These are phyloP conservation scores for Corapipo altera DNA, from an alignment of 2,113 vertebrate species.

Conservation along the genomic window DNA sequence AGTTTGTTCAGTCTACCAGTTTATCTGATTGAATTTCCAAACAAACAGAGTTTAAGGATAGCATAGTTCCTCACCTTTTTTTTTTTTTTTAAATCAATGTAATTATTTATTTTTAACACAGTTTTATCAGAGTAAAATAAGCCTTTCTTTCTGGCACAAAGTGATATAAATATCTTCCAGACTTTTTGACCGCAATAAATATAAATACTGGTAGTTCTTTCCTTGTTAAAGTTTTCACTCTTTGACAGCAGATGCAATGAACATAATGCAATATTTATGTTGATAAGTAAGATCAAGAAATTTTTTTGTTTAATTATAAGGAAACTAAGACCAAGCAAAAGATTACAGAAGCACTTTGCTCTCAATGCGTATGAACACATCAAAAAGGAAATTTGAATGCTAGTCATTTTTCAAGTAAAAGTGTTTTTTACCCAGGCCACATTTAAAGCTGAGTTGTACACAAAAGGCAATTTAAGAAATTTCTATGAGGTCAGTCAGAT, in stretches of 20 bases:
- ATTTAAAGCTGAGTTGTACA: not conserved
- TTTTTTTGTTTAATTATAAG: not conserved
- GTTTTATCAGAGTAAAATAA: not conserved
- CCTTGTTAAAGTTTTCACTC: not conserved
- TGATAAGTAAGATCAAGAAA: not conserved
- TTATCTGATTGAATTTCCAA: not conserved
- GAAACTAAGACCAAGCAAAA: not conserved
- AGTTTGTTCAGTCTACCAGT: not conserved
- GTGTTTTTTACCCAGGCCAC: not conserved
- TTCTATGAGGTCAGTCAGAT: not conserved
- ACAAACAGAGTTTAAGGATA: not conserved
- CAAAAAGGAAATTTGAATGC: not conserved
- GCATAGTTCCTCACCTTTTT: not conserved
- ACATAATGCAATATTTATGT: not conserved
- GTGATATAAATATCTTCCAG: not conserved
- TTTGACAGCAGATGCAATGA: not conserved
- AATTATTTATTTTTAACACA: not conserved
- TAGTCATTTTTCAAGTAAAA: not conserved
- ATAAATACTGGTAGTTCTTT: not conserved
- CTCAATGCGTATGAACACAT: not conserved
- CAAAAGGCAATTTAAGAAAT: not conserved
- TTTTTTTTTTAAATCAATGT: not conserved
- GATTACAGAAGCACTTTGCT: not conserved
- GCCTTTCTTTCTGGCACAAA: not conserved
- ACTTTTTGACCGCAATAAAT: not conserved